phyloP scores from a whole-genome alignment of 2,797 vertebrate species.

The Tragelaphus oryx region DNA sequence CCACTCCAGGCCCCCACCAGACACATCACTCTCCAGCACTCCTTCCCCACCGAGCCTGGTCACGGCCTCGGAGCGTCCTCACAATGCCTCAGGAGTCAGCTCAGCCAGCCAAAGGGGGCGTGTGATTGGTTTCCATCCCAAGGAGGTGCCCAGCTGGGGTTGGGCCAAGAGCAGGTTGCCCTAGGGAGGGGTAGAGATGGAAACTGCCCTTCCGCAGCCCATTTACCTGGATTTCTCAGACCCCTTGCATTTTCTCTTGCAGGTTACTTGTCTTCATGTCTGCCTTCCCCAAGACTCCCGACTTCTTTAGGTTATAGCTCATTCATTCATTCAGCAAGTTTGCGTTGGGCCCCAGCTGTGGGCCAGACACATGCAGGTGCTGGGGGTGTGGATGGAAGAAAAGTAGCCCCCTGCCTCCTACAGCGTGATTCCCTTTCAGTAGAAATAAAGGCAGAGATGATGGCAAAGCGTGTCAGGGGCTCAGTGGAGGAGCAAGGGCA shows the following conservation, averaged over 20 bases:
- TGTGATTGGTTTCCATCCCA: fast-evolving
- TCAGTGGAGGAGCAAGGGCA: too few species aligned
- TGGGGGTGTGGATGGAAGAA: fast-evolving
- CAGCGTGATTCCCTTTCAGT: fast-evolving
- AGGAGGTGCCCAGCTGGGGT: not conserved
- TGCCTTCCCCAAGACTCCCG: not conserved
- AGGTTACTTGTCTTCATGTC: not conserved
- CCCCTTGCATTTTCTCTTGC: not conserved
- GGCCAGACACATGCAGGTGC: not conserved
- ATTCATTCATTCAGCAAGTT: not conserved
- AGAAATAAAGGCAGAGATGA: not conserved
- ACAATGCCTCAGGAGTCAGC: not conserved
- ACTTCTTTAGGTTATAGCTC: not conserved
- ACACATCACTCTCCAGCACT: not conserved
- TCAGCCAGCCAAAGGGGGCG: not conserved
- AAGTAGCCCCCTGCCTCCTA: not conserved
- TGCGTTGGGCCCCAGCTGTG: not conserved
- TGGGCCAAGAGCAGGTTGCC: fast-evolving
- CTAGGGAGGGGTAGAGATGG: not conserved
- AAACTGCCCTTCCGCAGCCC: fast-evolving
- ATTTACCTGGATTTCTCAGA: not conserved
- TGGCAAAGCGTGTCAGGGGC: fast-evolving
- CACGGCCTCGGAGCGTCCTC: fast-evolving
- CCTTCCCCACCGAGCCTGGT: fast-evolving
- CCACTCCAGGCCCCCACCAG: too few species aligned